Base-by-base conservation (phyloP, 2,888 invertebrate genomes). In the Mimachlamys varia region DNA sequence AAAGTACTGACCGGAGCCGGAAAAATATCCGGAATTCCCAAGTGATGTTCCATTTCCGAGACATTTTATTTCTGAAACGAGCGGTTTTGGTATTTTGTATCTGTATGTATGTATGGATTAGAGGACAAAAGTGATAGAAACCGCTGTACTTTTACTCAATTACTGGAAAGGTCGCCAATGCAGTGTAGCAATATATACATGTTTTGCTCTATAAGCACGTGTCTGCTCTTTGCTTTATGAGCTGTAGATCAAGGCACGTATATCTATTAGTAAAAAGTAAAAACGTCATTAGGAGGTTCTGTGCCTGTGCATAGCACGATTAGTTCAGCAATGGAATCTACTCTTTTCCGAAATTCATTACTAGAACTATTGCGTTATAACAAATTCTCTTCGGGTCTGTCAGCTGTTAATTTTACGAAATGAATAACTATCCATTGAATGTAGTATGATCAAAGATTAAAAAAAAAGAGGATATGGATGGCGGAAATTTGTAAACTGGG, bases 121-220 rank as follows among this genome's bases (percentile, higher is more conserved):
- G 27, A 4, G 33, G 27, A 33, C 10, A 76, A 76, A 76, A 76
- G 33, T 33, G 13, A 13, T 76, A 76, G 76, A 76, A 76, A 76
- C 27, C 33, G 76, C 27, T 76, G 27, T 33, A 76, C 76, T 76
- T 33, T 76, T 76, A 76, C 27, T 33, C 33, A 76, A 76, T 76
- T 33, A 76, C 76, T 27, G 13, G 13, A 76, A 76, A 76, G 76
- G 76, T 76, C 22, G 76, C 15, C 22, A 15, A 5, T 76, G 76
- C 27, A 27, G 33, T 27, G 76, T 5, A 76, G 76, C 2, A 33
- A 19, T 76, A 33, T 76, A 76, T 76, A 76, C 22, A 22, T 44
- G 76, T 76, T 33, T 76, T 76, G 27, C 33, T 76, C 76, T 76
- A 76, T 76, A 76, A 76, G 33, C 76, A 76, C 76, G 10, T 53